Evolutionary conservation across 2,113 vertebrate species (phyloP).

Genomic region (Odocoileus hemionus): DNA sequence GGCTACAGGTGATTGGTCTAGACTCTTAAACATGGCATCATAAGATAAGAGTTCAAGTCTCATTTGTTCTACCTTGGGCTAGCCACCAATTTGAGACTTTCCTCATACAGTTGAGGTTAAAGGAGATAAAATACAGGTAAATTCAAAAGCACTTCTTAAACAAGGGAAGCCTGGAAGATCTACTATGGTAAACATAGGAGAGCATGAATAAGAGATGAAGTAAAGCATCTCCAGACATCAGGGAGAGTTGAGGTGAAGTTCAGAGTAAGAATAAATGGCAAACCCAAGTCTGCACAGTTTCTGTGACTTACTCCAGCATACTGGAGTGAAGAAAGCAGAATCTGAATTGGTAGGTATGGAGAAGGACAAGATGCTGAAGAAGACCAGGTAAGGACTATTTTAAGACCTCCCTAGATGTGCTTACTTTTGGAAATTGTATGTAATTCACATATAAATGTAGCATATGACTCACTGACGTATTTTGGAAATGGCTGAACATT

Average conservation of each 20-base stretch:
- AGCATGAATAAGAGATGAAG: constrained; percentile 43
- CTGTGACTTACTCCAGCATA: not conserved
- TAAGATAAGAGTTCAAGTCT: not conserved
- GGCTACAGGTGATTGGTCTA: not conserved
- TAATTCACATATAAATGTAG: not conserved
- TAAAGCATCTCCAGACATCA: not conserved
- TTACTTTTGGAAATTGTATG: not conserved
- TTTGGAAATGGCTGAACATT: not conserved
- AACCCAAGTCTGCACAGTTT: not conserved
- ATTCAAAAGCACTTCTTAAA: constrained; percentile 27
- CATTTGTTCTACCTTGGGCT: not conserved
- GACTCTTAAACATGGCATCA: not conserved
- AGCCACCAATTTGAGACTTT: not conserved
- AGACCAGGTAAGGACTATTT: not conserved
- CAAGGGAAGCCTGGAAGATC: not conserved
- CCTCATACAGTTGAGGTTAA: not conserved
- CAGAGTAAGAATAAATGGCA: not conserved
- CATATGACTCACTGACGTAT: not conserved
- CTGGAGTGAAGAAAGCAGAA: not conserved
- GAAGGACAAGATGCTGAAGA: not conserved
- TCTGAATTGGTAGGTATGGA: not conserved
- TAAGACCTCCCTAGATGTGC: not conserved
- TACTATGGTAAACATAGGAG: not conserved
- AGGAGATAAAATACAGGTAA: not conserved
- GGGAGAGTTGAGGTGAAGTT: not conserved